Conservation (phyloP, 2,888 invertebrate genomes). For the Orthosia incerta region DNA sequence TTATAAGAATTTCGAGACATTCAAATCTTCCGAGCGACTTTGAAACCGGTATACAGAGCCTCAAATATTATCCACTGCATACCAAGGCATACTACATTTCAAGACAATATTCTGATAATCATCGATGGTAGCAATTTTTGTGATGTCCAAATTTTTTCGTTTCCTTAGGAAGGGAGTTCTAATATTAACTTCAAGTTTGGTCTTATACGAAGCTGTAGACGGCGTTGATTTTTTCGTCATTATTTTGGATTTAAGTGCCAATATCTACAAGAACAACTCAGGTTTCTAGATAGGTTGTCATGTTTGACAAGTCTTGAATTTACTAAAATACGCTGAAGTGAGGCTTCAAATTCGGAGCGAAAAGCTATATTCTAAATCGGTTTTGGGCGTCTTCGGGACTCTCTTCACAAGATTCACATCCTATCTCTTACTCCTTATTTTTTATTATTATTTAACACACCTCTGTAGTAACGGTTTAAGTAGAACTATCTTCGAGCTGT, state of each 20-base stretch:
- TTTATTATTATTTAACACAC: not conserved
- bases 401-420: not conserved
- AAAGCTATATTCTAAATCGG: not conserved
- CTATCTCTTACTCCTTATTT: too few species aligned
- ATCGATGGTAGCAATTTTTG: slow-evolving; percentile 30
- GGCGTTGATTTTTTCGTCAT: not conserved
- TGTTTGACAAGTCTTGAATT: not conserved
- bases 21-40: slow-evolving; percentile 53
- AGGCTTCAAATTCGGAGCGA: not conserved
- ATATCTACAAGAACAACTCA: not conserved
- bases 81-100: slow-evolving; percentile 39
- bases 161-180: not conserved
- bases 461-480: slow-evolving; percentile 31
- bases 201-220: not conserved
- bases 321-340: not conserved
- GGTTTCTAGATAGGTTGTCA: not conserved
- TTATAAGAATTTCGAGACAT: slow-evolving; percentile 60
- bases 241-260: not conserved
- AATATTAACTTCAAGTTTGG: not conserved
- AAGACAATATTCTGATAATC: slow-evolving; percentile 32
- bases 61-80: slow-evolving; percentile 50
- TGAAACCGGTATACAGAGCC: slow-evolving; percentile 59
- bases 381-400: too few species aligned
- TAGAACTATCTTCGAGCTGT: slow-evolving; percentile 38
- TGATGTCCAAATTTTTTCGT: not conserved